Percentiles rank a stretch among this genome's conserved stretches.
Conservation (phyloP, 2,888 invertebrate genomes). For the Drosophila cognata region DNA sequence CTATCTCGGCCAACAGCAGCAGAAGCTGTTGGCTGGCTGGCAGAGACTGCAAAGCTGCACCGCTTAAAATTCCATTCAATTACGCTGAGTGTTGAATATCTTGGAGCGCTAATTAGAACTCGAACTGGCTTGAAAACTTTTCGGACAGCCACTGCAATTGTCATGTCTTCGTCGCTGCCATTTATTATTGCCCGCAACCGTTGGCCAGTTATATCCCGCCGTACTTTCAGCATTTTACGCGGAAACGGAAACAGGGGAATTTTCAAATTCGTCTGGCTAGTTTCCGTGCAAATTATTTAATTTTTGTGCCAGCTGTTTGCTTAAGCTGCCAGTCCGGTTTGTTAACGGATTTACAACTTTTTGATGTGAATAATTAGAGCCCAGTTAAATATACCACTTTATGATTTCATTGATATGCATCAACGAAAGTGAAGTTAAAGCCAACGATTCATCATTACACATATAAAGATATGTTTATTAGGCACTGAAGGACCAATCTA, state of each 20-base stretch:
- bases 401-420: neutral
- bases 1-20: slow-evolving; percentile 55
- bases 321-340: neutral
- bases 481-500: neutral
- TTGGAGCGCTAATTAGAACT: slow-evolving; percentile 72
- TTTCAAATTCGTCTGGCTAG: neutral
- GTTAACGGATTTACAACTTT: neutral
- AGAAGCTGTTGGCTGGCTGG: slow-evolving; percentile 43
- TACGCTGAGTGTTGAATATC: slow-evolving; percentile 77
- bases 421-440: neutral
- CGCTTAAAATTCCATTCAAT: slow-evolving; percentile 79
- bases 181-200: slow-evolving; percentile 19
- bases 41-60: slow-evolving; percentile 38
- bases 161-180: slow-evolving; percentile 25
- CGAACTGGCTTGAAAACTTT: slow-evolving; percentile 62
- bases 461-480: no score
- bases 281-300: neutral
- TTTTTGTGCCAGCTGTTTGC: slow-evolving; percentile 1
- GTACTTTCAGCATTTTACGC: neutral
- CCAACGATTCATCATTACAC: neutral
- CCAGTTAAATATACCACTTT: neutral
- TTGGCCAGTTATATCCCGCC: slow-evolving; percentile 2
- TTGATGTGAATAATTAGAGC: neutral
- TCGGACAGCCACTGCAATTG: slow-evolving; percentile 59
- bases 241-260: neutral